Base-by-base conservation (phyloP, 1,140 invertebrate species). In the Zaprionus ornatus region DNA sequence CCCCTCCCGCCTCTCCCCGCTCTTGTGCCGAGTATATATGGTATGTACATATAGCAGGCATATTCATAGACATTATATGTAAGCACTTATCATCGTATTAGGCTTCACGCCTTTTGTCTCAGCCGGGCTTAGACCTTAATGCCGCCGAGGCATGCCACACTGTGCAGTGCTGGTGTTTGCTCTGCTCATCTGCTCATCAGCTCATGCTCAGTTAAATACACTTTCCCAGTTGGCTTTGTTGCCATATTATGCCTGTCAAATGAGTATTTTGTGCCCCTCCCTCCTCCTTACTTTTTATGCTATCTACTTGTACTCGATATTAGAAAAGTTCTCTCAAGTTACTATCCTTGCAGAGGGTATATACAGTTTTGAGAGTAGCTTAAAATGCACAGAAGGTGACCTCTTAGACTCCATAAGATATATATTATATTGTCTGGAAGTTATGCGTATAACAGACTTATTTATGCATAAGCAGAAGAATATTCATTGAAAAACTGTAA, bases 1-100 rank as follows among this genome's bases (percentile, higher is more conserved):
- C 61, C 35, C 42, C 29, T 35, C 50, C 54, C 6, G 6, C 0
- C 2, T 7, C 40, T 17, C n/a, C 2, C n/a, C 40, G 7, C n/a
- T 42, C 40, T 9, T n/a, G 0, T 17, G 12, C 37, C 1, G 29
- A 9, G 29, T 32, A 29, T 40, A 2, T 40, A 40, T 40, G 37
- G 27, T 29, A 10, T 40, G 37, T 40, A 40, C 37, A 40, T 40
- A 40, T 9, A 17, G 40, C 61, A 81, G 17, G 40, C 61, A 81
- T 80, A 84, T 73, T 80, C 81, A 77, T 86, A 72, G 82, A 81
- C 82, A 79, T 87, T 86, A 86, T 87, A 74, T 29, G 37, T 68
- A 87, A 78, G 84, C 79, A 87, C 83, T 82, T 87, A 87, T 82
- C 83, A 80, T 82, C 66, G 83, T 85, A 77, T 87, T 82, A 77